Base-by-base conservation (phyloP, 1,140 invertebrate genomes). In the Nymphalis io region DNA sequence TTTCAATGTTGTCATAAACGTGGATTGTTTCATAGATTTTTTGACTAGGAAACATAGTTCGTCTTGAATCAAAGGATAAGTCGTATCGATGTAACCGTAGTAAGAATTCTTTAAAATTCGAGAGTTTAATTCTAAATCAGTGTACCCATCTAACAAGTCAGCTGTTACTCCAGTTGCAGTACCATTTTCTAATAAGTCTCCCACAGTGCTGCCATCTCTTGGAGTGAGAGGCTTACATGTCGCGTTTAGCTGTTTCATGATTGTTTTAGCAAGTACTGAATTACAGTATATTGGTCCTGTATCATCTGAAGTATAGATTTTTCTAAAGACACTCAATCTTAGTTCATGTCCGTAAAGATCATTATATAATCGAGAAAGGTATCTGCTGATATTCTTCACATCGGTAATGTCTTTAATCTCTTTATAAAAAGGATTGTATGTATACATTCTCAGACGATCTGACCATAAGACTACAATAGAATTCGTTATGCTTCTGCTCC, bases 1-100 rank as follows among this genome's bases (percentile, higher is more conserved):
- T 61, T 87, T 79, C 23, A 90, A 67, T 11, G 80, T 82, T 16
- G 88, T 85, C 44, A 64, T 82, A 70, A 89, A 91, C 1, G 83
- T 83, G 0, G 88, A 88, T 67, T 89, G 87, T 33, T 77, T 85
- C 12, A 71, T 71, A 18, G 83, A 81, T 65, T 89, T 91, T 67
- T 82, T 83, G n/a, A 87, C 75, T 15, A 92, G 53, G 62, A 91
- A 91, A 73, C 89, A 91, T 15, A 92, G 46, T 65, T 84, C 77
- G 60, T 92, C 87, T 73, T 89, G 82, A 5, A 63, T 44, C 0
- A 90, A 72, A 21, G 89, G 89, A 58, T 89, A 90, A 0, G 87
- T 91, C 3, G 87, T 89, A 44, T 92, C 90, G 27, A 92, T 89
- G 44, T 90, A 91, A 11, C 87, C 89, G 38, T 87, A 89, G 60